A percentile compares a stretch with the other conserved stretches of the same genome.
phyloP scores from a whole-genome alignment of 2,113 vertebrate species.

The Chaetura pelagica region DNA sequence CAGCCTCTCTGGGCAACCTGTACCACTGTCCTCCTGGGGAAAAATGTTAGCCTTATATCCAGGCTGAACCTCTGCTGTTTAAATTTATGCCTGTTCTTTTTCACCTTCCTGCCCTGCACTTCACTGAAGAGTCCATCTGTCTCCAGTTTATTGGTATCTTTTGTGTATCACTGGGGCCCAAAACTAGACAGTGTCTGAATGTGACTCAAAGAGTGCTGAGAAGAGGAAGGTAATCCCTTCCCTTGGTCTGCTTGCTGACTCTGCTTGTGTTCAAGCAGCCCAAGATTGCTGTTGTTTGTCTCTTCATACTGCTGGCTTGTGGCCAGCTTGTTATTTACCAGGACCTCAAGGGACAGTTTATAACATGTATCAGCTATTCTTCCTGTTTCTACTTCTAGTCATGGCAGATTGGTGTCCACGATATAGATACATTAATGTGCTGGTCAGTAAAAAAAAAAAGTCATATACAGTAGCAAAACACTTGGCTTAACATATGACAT shows the following conservation, averaged over 20 bases:
- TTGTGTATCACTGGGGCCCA: background rate
- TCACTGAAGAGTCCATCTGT: background rate
- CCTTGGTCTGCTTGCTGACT: background rate
- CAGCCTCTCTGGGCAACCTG: background rate
- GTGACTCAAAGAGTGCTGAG: background rate
- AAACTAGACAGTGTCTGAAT: background rate
- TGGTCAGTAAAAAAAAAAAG: background rate
- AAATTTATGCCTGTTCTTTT: background rate
- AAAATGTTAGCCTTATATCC: rapidly evolving
- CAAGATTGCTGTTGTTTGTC: background rate
- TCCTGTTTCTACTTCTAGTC: background rate
- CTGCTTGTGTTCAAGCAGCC: background rate
- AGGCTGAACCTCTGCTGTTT: background rate
- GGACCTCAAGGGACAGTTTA: background rate
- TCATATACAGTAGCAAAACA: background rate
- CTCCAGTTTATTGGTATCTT: background rate
- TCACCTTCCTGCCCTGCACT: background rate
- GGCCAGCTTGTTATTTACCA: background rate
- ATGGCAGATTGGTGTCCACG: background rate
- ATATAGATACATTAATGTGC: background rate
- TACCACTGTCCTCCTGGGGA: background rate
- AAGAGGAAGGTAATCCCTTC: background rate
- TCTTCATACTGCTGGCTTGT: background rate
- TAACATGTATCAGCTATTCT: background rate
- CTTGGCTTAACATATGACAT: background rate